Evolutionary conservation across 1,140 invertebrate species (phyloP).

Genomic region (Sycobia sp.): DNA sequence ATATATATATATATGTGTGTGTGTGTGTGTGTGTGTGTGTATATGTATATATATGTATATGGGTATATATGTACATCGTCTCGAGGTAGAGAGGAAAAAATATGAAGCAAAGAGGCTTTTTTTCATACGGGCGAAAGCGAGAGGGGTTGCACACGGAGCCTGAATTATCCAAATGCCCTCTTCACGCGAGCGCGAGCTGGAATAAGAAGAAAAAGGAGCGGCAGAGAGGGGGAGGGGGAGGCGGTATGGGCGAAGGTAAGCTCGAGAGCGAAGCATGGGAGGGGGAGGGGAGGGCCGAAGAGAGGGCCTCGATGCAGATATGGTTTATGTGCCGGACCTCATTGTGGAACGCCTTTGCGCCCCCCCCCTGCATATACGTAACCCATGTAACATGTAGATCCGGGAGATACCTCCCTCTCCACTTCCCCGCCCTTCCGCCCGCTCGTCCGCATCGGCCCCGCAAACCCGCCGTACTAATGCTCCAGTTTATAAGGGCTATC

Average conservation of each 20-base stretch:
- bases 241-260: not conserved
- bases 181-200: not conserved
- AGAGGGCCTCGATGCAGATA: conserved; percentile 39
- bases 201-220: conserved; percentile 6
- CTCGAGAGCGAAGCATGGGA: too few relatives aligned
- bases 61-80: too few relatives aligned
- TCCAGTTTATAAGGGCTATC: conserved; percentile 60
- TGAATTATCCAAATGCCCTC: conserved; percentile 16
- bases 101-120: conserved; percentile 19
- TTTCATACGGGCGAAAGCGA: conserved; percentile 22
- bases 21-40: too few relatives aligned
- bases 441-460: conserved; percentile 39
- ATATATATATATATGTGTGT: too few relatives aligned
- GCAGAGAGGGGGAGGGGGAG: too few relatives aligned
- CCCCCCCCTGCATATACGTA: too few relatives aligned
- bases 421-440: not conserved
- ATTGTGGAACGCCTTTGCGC: conserved; percentile 46
- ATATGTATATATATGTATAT: too few relatives aligned
- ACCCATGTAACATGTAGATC: conserved; percentile 46
- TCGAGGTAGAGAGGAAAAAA: conserved; percentile 13
- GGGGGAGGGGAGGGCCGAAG: not conserved
- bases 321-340: conserved; percentile 47
- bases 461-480: conserved; percentile 52
- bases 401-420: conserved; percentile 38
- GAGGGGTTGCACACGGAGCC: conserved; percentile 4